Base-by-base conservation (phyloP, 2,797 vertebrate species). In the Pteropus rufus region DNA sequence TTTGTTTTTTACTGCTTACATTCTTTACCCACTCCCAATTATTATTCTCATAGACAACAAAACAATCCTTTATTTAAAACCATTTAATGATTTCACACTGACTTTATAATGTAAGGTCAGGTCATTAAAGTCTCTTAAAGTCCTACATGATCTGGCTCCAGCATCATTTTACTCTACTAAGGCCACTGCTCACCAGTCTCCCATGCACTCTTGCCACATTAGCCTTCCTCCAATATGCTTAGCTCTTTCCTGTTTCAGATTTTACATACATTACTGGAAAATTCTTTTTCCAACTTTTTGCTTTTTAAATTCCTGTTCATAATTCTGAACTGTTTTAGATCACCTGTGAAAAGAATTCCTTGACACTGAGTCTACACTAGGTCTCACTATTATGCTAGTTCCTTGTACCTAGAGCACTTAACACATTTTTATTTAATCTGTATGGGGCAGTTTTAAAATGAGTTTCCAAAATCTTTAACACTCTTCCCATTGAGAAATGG, bases 151-250 rank as follows among this genome's bases (percentile, higher is more conserved):
- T 29, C n/a, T 52, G 19, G 0, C 23, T 69, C 15, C 6, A n/a
- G 2, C 52, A 83, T 76, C 10, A 4, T 58, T 76, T 89, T 69
- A 10, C 41, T 83, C 10, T 12, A 18, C 12, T 2, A 67, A 65
- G 11, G 0, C 0, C 3, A 9, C 46, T 6, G 34, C 18, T 76
- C 54, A 7, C 8, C n/a, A 67, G 7, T 10, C 3, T 60, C 16
- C 52, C 6, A 21, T 3, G 46, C 26, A 60, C 62, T 52, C 15
- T 7, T 14, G 18, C 41, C 36, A 36, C 14, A 31, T 0, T 19
- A 36, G 10, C 2, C 7, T 91, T 86, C 62, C 60, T 72, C 4
- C 9, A 44, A 16, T 31, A 41, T n/a, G 7, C 52, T 10, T 19
- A 16, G 24, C 3, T 94, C 64, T 76, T 46, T 69, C 1, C 3